phyloP scores from a whole-genome alignment of 2,888 invertebrate genomes.

The Polydrusus tereticollis region DNA sequence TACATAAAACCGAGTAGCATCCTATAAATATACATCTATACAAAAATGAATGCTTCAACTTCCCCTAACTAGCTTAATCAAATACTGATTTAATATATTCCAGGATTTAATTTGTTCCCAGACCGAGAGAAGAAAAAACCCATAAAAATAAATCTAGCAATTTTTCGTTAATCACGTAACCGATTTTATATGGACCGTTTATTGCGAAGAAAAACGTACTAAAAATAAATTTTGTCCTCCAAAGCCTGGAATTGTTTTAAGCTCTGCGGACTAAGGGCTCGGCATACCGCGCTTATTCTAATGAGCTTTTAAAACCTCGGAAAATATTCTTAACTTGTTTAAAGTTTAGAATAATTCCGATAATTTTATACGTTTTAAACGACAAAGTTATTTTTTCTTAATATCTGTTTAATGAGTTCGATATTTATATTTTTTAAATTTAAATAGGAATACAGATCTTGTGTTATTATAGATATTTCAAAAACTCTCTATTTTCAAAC shows the following conservation, averaged over 20 bases:
- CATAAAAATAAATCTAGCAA: constrained; percentile 2
- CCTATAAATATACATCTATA: no score
- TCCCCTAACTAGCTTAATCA: no score
- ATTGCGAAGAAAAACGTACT: not conserved
- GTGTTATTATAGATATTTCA: no score
- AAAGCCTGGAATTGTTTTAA: constrained; percentile 22
- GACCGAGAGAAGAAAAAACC: not conserved
- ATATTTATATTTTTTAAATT: no score
- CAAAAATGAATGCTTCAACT: no score
- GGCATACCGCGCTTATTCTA: constrained; percentile 33
- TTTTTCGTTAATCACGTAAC: not conserved
- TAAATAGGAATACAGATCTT: no score
- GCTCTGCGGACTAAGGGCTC: constrained; percentile 29
- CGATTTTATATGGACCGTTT: not conserved
- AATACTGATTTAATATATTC: not conserved
- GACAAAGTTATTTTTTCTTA: no score
- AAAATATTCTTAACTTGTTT: constrained; percentile 9
- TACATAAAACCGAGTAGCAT: no score
- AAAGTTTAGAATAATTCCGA: constrained; percentile 8
- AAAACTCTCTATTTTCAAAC: not conserved
- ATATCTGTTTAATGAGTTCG: no score
- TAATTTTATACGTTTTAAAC: not conserved
- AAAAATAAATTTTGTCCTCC: constrained; percentile 12
- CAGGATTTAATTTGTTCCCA: constrained; percentile 1
- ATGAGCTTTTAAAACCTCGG: constrained; percentile 29